Evolutionary conservation across 1,140 invertebrate species (phyloP).

Genomic region (Drepana arcuata): DNA sequence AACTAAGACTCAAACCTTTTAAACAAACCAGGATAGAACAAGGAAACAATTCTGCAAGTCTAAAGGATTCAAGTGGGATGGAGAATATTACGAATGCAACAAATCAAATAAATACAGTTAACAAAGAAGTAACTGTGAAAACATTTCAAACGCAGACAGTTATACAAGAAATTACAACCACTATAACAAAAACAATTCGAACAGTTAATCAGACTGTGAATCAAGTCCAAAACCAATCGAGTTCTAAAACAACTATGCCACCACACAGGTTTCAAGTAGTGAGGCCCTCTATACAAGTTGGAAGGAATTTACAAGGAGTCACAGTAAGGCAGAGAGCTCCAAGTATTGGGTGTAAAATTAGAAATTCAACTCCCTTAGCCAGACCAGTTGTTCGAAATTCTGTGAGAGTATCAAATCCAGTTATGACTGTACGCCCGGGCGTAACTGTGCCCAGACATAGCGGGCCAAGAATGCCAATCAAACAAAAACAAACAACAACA

Average conservation of each 20-base stretch:
- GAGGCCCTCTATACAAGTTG: constrained; percentile 20
- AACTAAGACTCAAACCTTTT: no score
- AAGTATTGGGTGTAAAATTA: constrained; percentile 29
- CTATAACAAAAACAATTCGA: constrained; percentile 59
- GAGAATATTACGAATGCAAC: constrained; percentile 17
- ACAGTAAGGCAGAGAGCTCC: constrained; percentile 28
- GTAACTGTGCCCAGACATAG: no score
- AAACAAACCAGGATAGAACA: constrained; percentile 10
- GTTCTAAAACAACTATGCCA: constrained; percentile 15
- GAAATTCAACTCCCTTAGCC: constrained; percentile 16
- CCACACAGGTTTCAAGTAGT: constrained; percentile 29
- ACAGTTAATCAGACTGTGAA: constrained; percentile 52
- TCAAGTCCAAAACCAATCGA: constrained; percentile 31
- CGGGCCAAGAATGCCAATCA: no score
- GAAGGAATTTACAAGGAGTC: constrained; percentile 28
- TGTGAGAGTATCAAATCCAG: constrained; percentile 25
- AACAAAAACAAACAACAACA: no score
- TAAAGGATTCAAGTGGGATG: no score
- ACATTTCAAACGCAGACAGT: constrained; percentile 49
- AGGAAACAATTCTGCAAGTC: no score
- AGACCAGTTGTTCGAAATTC: constrained; percentile 12
- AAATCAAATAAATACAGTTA: constrained; percentile 42
- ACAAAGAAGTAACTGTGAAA: constrained; percentile 50
- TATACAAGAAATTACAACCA: constrained; percentile 62
- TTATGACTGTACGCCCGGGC: not conserved